Conservation (phyloP, 2,113 vertebrate genomes). For the Mesembrinibis cayennensis region DNA sequence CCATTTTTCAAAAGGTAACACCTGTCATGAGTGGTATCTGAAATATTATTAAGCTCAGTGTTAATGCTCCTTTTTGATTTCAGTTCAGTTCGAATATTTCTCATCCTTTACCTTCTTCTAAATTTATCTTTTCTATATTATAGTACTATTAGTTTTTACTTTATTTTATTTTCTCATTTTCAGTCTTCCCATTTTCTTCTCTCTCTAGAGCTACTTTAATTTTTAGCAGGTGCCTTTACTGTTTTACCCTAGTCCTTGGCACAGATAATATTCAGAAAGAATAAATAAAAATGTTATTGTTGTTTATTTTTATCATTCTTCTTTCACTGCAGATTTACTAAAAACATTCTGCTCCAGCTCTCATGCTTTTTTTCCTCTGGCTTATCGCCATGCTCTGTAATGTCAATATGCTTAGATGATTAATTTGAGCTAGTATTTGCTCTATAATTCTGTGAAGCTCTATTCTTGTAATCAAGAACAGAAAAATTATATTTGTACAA, state of each 20-base stretch:
- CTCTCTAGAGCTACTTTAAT: background rate
- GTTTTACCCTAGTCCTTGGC: background rate
- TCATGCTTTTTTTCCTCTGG: background rate
- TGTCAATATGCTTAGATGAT: background rate
- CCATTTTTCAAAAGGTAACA: background rate
- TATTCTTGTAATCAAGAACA: background rate
- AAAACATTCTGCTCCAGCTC: background rate
- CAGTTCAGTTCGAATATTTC: background rate
- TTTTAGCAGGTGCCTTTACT: background rate
- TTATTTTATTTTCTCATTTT: background rate
- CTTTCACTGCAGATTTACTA: background rate
- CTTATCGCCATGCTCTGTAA: background rate
- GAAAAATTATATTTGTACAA: background rate
- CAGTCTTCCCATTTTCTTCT: background rate
- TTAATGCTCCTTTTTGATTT: background rate
- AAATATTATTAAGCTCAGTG: background rate
- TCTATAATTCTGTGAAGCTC: background rate
- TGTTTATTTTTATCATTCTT: background rate
- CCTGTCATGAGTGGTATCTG: background rate
- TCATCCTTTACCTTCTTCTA: background rate
- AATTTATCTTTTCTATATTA: background rate
- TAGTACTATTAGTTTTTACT: background rate
- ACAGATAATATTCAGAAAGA: background rate
- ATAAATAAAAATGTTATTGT: background rate
- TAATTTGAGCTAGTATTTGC: background rate